Conservation (phyloP, 1,140 invertebrate species). For the Neodiprion virginianus region DNA sequence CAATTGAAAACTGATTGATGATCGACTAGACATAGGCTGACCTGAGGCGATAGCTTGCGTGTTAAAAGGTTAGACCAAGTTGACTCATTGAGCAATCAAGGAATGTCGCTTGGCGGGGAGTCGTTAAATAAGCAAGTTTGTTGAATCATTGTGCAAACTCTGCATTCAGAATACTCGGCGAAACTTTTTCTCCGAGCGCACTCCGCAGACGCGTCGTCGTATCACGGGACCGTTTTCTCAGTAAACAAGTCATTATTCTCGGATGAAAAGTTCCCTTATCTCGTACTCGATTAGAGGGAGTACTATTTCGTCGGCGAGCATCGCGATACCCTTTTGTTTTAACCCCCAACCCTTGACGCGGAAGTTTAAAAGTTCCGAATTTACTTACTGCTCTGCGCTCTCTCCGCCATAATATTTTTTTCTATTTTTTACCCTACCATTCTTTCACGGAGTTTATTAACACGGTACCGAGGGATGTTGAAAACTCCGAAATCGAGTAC, state of each 20-base stretch:
- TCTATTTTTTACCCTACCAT: constrained; percentile 3
- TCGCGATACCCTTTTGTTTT: constrained; percentile 13
- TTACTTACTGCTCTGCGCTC: constrained; percentile 27
- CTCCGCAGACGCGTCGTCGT: too few relatives aligned
- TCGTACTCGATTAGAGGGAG: constrained; percentile 43
- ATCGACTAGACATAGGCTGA: too few relatives aligned
- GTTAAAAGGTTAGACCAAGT: too few relatives aligned
- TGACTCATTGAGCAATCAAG: too few relatives aligned
- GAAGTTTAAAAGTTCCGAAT: constrained; percentile 34
- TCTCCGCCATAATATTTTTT: background rate
- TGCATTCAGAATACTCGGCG: too few relatives aligned
- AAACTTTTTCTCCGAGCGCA: too few relatives aligned
- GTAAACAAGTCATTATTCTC: constrained; percentile 42
- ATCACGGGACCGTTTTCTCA: background rate
- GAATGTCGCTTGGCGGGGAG: too few relatives aligned
- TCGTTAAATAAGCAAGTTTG: too few relatives aligned
- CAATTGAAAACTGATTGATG: too few relatives aligned
- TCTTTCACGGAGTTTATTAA: constrained; percentile 27
- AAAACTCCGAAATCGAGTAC: too few relatives aligned
- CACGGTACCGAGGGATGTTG: background rate
- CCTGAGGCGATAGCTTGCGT: too few relatives aligned
- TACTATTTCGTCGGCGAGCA: constrained; percentile 33
- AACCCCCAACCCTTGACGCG: constrained; percentile 11
- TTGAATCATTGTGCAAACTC: too few relatives aligned
- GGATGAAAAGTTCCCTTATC: constrained; percentile 38